phyloP scores from a whole-genome alignment of 1,140 invertebrate genomes.

The Drosophila burlai region DNA sequence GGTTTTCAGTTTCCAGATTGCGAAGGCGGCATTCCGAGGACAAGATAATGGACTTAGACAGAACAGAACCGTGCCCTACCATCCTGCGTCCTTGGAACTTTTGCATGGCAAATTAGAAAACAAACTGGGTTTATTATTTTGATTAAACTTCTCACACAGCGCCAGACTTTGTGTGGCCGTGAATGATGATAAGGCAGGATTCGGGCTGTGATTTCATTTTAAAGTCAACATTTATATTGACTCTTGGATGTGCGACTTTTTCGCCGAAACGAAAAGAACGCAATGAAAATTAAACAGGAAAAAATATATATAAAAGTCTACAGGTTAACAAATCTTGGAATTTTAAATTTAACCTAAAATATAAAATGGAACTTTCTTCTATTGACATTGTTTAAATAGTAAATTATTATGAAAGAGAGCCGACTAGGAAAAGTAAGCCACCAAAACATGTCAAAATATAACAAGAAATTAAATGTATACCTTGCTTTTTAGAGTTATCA shows the following conservation, averaged over 20 bases:
- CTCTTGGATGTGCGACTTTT: background rate
- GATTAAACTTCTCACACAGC: conserved; percentile 59
- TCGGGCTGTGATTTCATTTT: conserved; percentile 31
- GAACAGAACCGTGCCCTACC: conserved; percentile 22
- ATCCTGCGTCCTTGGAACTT: conserved; percentile 48
- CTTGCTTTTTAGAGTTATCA: too few relatives aligned
- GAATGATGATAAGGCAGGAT: conserved; percentile 43
- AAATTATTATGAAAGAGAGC: too few relatives aligned
- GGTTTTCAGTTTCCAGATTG: conserved; percentile 7
- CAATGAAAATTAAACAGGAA: background rate
- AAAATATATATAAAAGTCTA: background rate
- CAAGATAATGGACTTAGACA: conserved; percentile 55
- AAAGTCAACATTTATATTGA: conserved; percentile 22
- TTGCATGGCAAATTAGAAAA: conserved; percentile 60
- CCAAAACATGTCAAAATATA: too few relatives aligned
- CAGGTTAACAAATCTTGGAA: background rate
- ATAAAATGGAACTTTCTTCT: background rate
- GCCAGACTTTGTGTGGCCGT: conserved; percentile 40
- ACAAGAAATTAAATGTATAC: too few relatives aligned
- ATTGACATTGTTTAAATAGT: too few relatives aligned
- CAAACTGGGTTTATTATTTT: conserved; percentile 63
- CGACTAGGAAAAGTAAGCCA: too few relatives aligned
- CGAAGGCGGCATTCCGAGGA: conserved; percentile 13
- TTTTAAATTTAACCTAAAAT: background rate
- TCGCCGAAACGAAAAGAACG: background rate